Evolutionary conservation across 2,888 invertebrate species (phyloP).

Genomic region (Darwinula stevensoni): DNA sequence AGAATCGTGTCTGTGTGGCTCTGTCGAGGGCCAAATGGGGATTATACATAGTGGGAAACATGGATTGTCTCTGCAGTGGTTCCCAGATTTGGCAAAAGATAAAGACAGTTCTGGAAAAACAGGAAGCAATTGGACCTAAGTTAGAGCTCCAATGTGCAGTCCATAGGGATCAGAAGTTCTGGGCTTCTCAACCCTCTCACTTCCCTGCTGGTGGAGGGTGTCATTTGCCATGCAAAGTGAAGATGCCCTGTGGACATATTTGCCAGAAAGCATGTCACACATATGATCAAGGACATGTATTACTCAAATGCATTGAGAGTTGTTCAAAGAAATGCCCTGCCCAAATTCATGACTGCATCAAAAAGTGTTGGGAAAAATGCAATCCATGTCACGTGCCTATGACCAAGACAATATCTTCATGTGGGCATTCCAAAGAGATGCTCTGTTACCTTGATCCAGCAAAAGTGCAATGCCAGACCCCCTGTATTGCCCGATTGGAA

Average conservation of each 20-base stretch:
- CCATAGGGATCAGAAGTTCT: constrained; percentile 9
- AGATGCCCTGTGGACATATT: no score
- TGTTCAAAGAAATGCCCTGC: no score
- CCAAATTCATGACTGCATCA: no score
- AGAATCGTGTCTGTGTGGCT: constrained; percentile 44
- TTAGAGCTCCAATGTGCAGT: constrained; percentile 10
- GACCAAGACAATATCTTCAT: no score
- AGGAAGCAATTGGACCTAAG: constrained; percentile 9
- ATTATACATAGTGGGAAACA: constrained; percentile 40
- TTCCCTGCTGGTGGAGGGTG: background rate
- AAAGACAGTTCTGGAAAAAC: constrained; percentile 8
- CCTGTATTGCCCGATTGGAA: constrained; percentile 21
- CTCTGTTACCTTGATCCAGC: no score
- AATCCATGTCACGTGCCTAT: no score
- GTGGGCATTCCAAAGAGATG: no score
- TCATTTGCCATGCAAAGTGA: no score
- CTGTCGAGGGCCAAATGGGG: constrained; percentile 38
- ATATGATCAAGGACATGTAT: no score
- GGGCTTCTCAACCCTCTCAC: background rate
- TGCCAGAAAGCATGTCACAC: no score
- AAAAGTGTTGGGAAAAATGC: no score
- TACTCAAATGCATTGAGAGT: no score
- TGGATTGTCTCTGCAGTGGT: constrained; percentile 12
- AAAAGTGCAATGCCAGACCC: background rate
- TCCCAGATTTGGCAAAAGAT: constrained; percentile 12